Evolutionary conservation across 2,797 vertebrate genomes (phyloP).

Genomic region (Phalloptychus januarius): DNA sequence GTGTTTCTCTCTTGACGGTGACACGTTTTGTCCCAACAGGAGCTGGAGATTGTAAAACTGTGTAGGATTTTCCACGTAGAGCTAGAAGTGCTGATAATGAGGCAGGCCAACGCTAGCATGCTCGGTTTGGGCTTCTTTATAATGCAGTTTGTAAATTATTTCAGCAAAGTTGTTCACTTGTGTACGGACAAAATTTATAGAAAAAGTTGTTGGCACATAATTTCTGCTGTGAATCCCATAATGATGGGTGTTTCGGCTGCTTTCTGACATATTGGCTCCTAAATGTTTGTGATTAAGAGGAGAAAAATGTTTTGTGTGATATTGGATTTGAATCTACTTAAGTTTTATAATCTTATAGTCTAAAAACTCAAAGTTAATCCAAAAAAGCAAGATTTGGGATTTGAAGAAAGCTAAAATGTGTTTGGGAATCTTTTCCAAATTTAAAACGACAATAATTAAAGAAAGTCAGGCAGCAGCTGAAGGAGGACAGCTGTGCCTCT

Average conservation of each 20-base stretch:
- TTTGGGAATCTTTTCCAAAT: neutral
- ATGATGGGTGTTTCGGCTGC: neutral
- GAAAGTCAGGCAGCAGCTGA: neutral
- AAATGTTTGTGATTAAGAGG: neutral
- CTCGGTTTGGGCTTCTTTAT: neutral
- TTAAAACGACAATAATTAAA: neutral
- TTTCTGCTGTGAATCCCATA: neutral
- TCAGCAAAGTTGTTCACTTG: neutral
- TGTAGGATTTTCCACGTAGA: neutral
- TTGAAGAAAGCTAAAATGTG: neutral
- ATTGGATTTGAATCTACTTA: neutral
- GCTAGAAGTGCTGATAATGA: neutral
- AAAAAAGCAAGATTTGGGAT: neutral
- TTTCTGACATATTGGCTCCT: neutral
- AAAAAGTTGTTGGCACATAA: neutral
- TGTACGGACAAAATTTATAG: neutral
- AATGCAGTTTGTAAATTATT: neutral
- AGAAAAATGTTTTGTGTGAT: neutral
- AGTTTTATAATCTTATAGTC: neutral
- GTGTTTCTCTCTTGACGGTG: neutral
- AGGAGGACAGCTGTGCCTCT: neutral
- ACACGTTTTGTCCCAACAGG: neutral
- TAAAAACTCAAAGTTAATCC: neutral
- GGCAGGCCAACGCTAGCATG: neutral
- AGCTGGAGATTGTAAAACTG: neutral